Base-by-base conservation (phyloP, 2,888 invertebrate species). In the Hecatera dysodea region DNA sequence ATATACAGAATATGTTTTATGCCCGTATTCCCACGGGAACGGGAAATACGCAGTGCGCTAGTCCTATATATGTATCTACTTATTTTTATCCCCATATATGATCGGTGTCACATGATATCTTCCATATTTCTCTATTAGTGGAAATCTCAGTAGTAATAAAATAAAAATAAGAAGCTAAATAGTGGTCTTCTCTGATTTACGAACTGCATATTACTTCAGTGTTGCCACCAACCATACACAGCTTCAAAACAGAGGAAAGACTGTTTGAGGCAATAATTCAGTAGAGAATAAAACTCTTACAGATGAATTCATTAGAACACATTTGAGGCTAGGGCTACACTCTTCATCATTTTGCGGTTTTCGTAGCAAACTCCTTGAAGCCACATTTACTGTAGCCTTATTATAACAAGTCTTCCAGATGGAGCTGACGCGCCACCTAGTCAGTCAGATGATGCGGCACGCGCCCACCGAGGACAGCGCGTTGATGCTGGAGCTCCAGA, bases 361-460 rank as follows among this genome's bases (percentile, higher is more conserved):
- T 24, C 17, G 36, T 12, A 2, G 19, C 0, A 12, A 42, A 19
- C 6, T 44, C 12, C 0, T 27, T n/a, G 1, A n/a, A 44, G 8
- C 0, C 15, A 19, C 19, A 44, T 19, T 12, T 19, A 33, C 11
- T n/a, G 11, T 9, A 42, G 15, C 57, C 27, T 19, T 27, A 19
- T n/a, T 12, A 44, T 6, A n/a, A 11, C 9, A 11, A 42, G 24
- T 12, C 12, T 69, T 69, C 2, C 44, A 83, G 83, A 82, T 83
- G 65, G 63, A 63, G 6, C 27, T 55, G 8, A 72, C 84, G 9
- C 72, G 74, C 22, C 69, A 78, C 6, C 56, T 84, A 2, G 55
- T 81, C 36, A 83, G 84, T 27, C 75, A 81, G 46, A 71, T 85
- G 67, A 59, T 71, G 33, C 74, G 73, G 1, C 59, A 56, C 44